phyloP scores from a whole-genome alignment of 2,888 invertebrate genomes.

The Torymus auratus region DNA sequence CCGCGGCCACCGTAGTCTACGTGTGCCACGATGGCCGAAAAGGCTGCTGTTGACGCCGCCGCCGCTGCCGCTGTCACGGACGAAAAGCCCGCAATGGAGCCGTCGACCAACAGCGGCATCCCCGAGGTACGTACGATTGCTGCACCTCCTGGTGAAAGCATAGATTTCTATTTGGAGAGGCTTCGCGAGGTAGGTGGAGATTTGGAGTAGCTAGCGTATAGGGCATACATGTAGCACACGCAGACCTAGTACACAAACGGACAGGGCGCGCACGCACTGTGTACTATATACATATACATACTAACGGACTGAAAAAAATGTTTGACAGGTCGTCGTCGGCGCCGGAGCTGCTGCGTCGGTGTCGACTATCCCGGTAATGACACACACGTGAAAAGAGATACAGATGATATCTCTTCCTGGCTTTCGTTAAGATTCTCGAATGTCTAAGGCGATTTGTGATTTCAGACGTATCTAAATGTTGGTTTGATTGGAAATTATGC shows the following conservation, averaged over 20 bases:
- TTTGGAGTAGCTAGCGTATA: background rate
- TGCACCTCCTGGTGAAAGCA: no score
- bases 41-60: slow-evolving; percentile 62
- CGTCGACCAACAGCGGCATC: slow-evolving; percentile 65
- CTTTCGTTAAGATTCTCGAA: no score
- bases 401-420: no score
- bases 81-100: slow-evolving; percentile 73
- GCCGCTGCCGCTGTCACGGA: slow-evolving; percentile 56
- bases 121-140: slow-evolving; percentile 68
- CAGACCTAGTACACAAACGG: background rate
- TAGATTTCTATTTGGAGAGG: background rate
- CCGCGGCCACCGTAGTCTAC: no score
- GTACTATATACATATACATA: slow-evolving; percentile 1
- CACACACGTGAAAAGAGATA: no score
- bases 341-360: slow-evolving; percentile 61
- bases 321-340: slow-evolving; percentile 72
- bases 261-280: background rate
- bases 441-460: no score
- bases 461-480: no score
- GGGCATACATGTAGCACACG: background rate
- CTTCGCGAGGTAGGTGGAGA: background rate
- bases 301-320: slow-evolving; percentile 26
- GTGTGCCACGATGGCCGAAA: slow-evolving; percentile 75
- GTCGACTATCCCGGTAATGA: no score
- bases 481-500: no score